phyloP scores from a whole-genome alignment of 2,888 invertebrate genomes.

The Empis stercorea region DNA sequence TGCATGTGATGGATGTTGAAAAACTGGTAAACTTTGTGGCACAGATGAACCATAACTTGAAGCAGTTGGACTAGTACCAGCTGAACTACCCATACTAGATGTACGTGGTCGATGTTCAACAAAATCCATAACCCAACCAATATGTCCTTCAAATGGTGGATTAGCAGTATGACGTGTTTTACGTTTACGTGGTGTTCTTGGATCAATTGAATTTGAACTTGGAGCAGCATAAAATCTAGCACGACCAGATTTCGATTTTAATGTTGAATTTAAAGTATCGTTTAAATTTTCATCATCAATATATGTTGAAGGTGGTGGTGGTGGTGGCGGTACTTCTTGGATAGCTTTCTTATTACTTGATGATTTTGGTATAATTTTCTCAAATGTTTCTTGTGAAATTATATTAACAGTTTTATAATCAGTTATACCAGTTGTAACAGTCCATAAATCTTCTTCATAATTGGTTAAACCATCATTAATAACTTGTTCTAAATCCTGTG shows the following conservation, averaged over 20 bases:
- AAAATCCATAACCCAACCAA: conserved; percentile 95
- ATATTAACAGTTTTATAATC: conserved; percentile 77
- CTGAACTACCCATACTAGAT: conserved; percentile 66
- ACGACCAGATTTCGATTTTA: conserved; percentile 27
- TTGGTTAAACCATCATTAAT: conserved; percentile 95
- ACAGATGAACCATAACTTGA: conserved; percentile 64
- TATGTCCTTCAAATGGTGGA: conserved; percentile 88
- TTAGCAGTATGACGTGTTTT: conserved; percentile 87
- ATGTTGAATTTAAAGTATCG: conserved; percentile 23
- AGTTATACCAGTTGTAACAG: conserved; percentile 40
- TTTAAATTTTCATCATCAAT: conserved; percentile 20
- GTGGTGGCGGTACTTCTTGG: conserved; percentile 71
- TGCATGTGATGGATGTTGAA: conserved; percentile 94
- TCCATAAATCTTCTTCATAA: conserved; percentile 93
- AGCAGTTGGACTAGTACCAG: conserved; percentile 63
- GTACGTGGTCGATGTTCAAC: conserved; percentile 71
- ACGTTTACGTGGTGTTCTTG: conserved; percentile 62
- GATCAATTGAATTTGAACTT: conserved; percentile 55
- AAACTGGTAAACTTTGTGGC: conserved; percentile 73
- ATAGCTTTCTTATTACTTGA: conserved; percentile 46
- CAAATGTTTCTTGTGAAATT: conserved; percentile 78
- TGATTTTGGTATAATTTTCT: conserved; percentile 55
- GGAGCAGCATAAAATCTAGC: conserved; percentile 90
- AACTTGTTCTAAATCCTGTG: conserved; percentile 84
- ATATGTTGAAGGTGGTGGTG: conserved; percentile 53